phyloP scores from a whole-genome alignment of 2,797 vertebrate genomes.

The Pogonophryne albipinna region DNA sequence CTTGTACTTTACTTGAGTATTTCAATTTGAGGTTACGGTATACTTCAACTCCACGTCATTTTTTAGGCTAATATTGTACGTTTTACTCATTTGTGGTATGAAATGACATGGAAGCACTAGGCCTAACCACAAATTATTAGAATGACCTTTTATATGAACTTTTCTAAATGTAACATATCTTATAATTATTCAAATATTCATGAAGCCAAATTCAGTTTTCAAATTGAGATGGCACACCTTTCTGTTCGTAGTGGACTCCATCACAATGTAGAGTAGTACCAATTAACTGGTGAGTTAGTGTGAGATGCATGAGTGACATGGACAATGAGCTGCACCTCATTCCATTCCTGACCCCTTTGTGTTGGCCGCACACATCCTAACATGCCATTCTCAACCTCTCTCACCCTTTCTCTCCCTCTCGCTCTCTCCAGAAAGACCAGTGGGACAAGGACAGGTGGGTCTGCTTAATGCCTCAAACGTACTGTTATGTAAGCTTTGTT shows the following conservation, averaged over 20 bases:
- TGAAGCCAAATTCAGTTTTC: neutral
- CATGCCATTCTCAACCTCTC: constrained; percentile 76
- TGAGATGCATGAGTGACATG: constrained; percentile 43
- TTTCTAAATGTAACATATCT: too few species aligned
- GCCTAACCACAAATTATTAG: neutral
- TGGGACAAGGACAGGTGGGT: constrained; percentile 69
- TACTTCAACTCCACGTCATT: too few species aligned
- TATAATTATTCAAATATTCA: neutral
- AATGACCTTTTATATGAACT: neutral
- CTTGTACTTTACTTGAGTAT: too few species aligned
- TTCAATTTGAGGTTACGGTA: too few species aligned
- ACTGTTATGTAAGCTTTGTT: constrained; percentile 24
- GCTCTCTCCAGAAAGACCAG: constrained; percentile 58
- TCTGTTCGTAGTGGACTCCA: neutral
- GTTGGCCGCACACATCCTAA: constrained; percentile 67
- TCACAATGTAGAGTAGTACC: neutral
- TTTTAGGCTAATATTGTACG: too few species aligned
- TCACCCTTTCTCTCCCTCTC: constrained; percentile 40
- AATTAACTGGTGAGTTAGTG: neutral
- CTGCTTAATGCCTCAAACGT: constrained; percentile 11
- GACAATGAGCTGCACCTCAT: constrained; percentile 68
- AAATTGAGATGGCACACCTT: neutral
- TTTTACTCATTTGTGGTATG: neutral
- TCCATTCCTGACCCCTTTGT: constrained; percentile 75
- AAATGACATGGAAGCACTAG: neutral